Evolutionary conservation across 2,797 vertebrate genomes (phyloP), one percentile per base, ranked within the genome.

Genomic region (Cichlasoma orientale): DNA sequence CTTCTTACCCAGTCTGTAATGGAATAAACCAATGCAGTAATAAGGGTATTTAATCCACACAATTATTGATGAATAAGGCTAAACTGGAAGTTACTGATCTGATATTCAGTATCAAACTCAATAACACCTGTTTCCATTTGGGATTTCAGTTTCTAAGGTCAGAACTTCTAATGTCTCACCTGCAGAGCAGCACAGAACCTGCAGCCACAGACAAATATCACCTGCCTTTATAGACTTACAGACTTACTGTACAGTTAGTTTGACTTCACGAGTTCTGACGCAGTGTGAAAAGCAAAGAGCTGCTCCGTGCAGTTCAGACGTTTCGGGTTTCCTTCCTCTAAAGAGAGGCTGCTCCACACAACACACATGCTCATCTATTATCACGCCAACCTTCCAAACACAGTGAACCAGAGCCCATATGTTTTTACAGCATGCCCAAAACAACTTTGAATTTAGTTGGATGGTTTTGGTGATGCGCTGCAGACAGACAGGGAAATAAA

Each of bases 401-500:
- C 29, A 63, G 69, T 56, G 58, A 58, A 58, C 56, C 47, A 7
- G 18, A 76, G 68, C 44, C 78, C 25, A 68, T 47, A 11, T 75
- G 76, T 79, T 82, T 81, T 77, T 61, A 76, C 38, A 38, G 69
- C 19, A 2, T 44, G 47, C 66, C 44, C 53, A 29, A 75, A 75
- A 76, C 36, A 70, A 74, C 76, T 72, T 25, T 79, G 50, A 27
- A 27, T 71, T 66, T 59, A 71, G 47, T 29, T 69, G n/a, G 52
- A 18, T 63, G 70, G 79, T 85, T 76, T 31, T 57, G 33, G 55
- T 52, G n/a, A 58, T 33, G 63, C 18, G 29, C 29, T 41, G 72
- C 33, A 61, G 41, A 82, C 9, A 80, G 19, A 81, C 29, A n/a
- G 74, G 27, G 76, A 78, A 82, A 85, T 78, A 72, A 66, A 88